Conservation (phyloP, 2,797 vertebrate genomes). For the Lagocephalus sceleratus region DNA sequence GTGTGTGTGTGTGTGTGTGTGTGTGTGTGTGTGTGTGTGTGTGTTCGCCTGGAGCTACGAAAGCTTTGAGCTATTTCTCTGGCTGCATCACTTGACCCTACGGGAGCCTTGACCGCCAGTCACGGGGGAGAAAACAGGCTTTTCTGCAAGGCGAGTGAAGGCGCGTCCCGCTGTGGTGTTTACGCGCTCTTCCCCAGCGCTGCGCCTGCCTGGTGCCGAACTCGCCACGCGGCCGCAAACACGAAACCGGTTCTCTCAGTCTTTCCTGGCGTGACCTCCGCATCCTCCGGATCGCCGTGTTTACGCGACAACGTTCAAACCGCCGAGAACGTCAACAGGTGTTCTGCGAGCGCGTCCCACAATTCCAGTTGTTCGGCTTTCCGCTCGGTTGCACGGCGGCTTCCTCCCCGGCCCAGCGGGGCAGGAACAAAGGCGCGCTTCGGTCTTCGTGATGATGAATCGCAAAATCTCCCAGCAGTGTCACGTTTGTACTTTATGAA, state of each 20-base stretch:
- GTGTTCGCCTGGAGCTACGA: not conserved
- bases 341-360: slow-evolving; percentile 30
- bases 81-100: slow-evolving; percentile 15
- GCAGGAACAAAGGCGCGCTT: slow-evolving; percentile 55
- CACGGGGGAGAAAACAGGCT: not conserved
- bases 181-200: slow-evolving; percentile 16
- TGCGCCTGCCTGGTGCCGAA: slow-evolving; percentile 5
- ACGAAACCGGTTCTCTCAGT: slow-evolving; percentile 23
- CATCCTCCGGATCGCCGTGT: too few species aligned
- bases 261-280: slow-evolving; percentile 4
- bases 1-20: too few species aligned
- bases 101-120: slow-evolving; percentile 18
- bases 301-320: too few species aligned
- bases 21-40: too few species aligned
- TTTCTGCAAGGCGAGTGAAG: slow-evolving; percentile 26
- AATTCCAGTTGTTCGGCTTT: slow-evolving; percentile 46
- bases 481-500: slow-evolving; percentile 20
- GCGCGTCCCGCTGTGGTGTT: slow-evolving; percentile 30
- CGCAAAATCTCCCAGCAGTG: slow-evolving; percentile 49
- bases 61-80: slow-evolving; percentile 19
- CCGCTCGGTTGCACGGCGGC: slow-evolving; percentile 20
- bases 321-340: slow-evolving; percentile 17
- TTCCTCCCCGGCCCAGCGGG: slow-evolving; percentile 20
- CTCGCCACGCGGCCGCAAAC: slow-evolving; percentile 31
- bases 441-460: slow-evolving; percentile 50